Evolutionary conservation across 1,140 invertebrate genomes (phyloP).

Genomic region (Neodiprion pinetum): DNA sequence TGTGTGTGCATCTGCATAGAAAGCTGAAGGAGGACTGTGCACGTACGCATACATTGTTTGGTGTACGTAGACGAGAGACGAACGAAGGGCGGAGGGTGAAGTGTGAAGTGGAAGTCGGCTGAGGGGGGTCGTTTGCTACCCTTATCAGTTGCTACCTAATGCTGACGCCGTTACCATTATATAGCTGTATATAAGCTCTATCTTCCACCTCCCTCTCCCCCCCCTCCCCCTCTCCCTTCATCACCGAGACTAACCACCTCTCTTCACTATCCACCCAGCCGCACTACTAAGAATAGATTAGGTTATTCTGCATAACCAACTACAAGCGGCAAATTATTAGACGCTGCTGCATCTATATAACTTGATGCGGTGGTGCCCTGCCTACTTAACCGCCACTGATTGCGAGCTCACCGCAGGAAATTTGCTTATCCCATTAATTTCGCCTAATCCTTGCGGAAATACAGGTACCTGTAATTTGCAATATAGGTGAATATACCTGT

Average conservation of each 20-base stretch:
- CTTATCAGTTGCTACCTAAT: slow-evolving; percentile 5
- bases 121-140: not conserved
- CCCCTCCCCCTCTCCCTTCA: not conserved
- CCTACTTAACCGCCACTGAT: not conserved
- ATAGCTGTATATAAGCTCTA: not conserved
- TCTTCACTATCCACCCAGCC: not conserved
- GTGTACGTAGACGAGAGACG: not conserved
- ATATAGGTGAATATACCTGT: too few species aligned
- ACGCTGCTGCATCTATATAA: not conserved
- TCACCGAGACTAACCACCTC: not conserved
- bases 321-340: slow-evolving; percentile 1
- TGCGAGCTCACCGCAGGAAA: not conserved
- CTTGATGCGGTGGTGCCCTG: not conserved
- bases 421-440: not conserved
- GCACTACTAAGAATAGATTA: slow-evolving; percentile 2
- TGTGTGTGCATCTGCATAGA: not conserved
- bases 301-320: not conserved
- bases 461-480: too few species aligned
- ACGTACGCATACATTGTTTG: too few species aligned
- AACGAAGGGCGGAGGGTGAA: not conserved
- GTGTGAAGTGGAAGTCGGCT: not conserved
- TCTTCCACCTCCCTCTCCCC: not conserved
- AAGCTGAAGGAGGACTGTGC: not conserved
- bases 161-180: slow-evolving; percentile 5
- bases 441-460: too few species aligned